Evolutionary conservation across 2,888 invertebrate species (phyloP).

Genomic region (Deroplatys truncata): DNA sequence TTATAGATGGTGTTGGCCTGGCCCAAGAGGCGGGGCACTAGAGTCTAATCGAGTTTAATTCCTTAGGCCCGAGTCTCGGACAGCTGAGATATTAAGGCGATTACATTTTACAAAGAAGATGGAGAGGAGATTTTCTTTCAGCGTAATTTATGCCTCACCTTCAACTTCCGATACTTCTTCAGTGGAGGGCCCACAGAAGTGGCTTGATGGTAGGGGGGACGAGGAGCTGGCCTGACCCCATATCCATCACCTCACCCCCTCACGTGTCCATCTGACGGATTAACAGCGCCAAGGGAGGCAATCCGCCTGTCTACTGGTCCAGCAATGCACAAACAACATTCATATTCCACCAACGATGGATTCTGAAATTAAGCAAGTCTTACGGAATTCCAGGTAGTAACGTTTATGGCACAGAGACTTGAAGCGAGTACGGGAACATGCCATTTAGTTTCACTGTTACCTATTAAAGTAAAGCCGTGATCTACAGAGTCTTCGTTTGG

Average conservation of each 20-base stretch:
- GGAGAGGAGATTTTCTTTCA: neutral
- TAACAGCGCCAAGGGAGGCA: slow-evolving; percentile 3
- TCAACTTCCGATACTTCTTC: slow-evolving; percentile 8
- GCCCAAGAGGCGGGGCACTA: neutral
- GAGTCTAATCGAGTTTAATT: neutral
- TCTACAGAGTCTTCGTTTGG: no score
- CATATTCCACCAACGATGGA: neutral
- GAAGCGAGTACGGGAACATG: no score
- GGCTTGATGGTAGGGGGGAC: neutral
- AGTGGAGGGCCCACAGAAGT: neutral
- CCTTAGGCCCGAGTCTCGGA: neutral
- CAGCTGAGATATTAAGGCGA: slow-evolving; percentile 6
- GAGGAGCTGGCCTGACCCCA: slow-evolving; percentile 7
- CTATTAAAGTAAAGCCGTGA: no score
- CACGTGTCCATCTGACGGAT: slow-evolving; percentile 11
- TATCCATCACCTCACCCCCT: neutral
- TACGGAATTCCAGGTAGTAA: no score
- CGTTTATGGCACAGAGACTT: no score
- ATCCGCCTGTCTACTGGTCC: neutral
- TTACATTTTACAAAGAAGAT: neutral
- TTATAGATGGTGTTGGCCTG: neutral
- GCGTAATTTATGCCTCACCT: slow-evolving; percentile 12
- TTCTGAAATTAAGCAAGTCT: neutral
- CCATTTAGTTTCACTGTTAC: no score
- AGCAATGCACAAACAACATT: neutral